A percentile compares a stretch with the other conserved stretches of the same genome.
phyloP scores from a whole-genome alignment of 2,797 vertebrate genomes.

The Coregonus suidteri region DNA sequence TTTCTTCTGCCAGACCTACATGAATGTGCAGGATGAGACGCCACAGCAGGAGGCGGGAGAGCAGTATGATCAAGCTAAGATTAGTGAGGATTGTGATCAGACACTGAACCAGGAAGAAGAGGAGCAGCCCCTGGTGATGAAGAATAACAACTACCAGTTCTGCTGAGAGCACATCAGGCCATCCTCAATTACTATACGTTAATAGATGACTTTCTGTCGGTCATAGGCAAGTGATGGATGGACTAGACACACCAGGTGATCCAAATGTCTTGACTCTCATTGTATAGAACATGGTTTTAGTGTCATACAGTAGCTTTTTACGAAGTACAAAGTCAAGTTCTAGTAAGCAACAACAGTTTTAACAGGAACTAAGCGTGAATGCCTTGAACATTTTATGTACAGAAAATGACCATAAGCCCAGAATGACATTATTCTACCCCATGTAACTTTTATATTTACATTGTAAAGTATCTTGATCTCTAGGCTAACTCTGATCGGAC shows the following conservation, averaged over 20 bases:
- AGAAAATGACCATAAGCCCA: not conserved
- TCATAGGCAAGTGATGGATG: not conserved
- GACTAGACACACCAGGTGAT: not conserved
- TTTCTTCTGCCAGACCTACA: slow-evolving; percentile 45
- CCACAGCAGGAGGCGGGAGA: slow-evolving; percentile 7
- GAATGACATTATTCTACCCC: not conserved
- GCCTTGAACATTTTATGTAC: not conserved
- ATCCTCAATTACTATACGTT: not conserved
- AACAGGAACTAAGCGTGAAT: not conserved
- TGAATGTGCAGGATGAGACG: slow-evolving; percentile 44
- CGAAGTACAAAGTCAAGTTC: not conserved
- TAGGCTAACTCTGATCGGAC: too few relatives aligned
- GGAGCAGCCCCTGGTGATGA: not conserved
- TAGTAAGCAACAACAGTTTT: not conserved
- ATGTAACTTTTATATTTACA: too few relatives aligned
- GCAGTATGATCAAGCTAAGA: not conserved
- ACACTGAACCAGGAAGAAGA: not conserved
- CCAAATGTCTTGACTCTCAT: not conserved
- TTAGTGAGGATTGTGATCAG: not conserved
- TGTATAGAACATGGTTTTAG: not conserved
- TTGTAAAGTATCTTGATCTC: too few relatives aligned
- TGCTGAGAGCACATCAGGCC: not conserved
- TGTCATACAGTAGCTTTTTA: not conserved
- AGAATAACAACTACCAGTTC: slow-evolving; percentile 1
- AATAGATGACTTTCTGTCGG: not conserved